Conservation (phyloP, 2,888 invertebrate species). For the Rhopalosiphum nymphaeae region DNA sequence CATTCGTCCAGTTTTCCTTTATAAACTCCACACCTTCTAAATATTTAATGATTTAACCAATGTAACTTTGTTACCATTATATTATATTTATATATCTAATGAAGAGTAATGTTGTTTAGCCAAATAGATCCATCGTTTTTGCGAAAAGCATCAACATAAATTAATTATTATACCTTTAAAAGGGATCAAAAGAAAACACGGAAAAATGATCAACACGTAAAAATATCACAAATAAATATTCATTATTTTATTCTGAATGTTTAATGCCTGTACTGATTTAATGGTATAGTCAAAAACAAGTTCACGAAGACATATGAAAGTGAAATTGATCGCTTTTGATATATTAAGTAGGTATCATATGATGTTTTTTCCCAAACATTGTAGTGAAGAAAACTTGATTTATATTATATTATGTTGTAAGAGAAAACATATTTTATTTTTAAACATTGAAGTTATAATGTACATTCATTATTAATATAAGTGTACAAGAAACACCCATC, state of each 20-base stretch:
- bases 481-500: neutral
- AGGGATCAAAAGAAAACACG: constrained; percentile 9
- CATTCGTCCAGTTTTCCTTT: neutral
- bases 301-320: neutral
- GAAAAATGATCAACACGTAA: constrained; percentile 8
- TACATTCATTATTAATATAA: neutral
- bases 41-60: constrained; percentile 24
- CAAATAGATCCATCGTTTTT: neutral
- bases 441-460: neutral
- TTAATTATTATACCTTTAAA: constrained; percentile 9
- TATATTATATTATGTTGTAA: neutral
- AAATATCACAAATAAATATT: constrained; percentile 1
- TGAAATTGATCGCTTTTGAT: constrained; percentile 1
- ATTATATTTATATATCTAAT: neutral
- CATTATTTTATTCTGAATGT: neutral
- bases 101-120: constrained; percentile 15
- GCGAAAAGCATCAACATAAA: neutral
- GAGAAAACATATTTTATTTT: neutral
- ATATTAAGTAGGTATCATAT: neutral
- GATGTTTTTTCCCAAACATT: neutral
- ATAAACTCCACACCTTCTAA: neutral
- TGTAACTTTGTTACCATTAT: neutral
- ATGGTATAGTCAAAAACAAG: neutral
- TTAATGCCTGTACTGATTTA: neutral
- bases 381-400: neutral